Percentiles rank a stretch among this genome's conserved stretches.
Evolutionary conservation across 2,797 vertebrate genomes (phyloP).

Genomic region (Champsocephalus esox): DNA sequence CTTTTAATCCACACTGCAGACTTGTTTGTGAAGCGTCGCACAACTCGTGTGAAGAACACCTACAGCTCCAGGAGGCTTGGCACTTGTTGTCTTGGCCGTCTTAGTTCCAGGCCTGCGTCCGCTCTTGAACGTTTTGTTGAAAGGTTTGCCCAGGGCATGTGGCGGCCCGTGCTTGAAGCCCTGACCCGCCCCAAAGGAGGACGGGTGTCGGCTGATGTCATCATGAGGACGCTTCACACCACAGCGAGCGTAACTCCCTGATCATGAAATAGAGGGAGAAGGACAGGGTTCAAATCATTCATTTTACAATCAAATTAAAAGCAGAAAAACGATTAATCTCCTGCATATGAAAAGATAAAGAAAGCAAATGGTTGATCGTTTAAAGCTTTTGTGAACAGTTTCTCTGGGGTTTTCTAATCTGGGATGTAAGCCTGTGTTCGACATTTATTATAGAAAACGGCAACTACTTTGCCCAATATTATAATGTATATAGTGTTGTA

Average conservation of each 20-base stretch:
- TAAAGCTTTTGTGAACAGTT: background rate
- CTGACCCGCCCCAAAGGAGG: constrained; percentile 12
- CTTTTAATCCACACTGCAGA: too few species aligned
- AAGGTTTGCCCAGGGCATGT: constrained; percentile 25
- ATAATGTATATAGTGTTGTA: too few species aligned
- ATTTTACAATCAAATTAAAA: background rate
- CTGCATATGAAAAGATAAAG: background rate
- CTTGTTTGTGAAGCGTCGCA: background rate
- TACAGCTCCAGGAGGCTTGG: constrained; percentile 6
- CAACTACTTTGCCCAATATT: too few species aligned
- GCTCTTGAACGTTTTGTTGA: constrained; percentile 39
- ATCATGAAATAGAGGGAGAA: background rate
- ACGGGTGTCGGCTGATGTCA: constrained; percentile 7
- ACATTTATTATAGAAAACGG: too few species aligned
- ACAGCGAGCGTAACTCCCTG: constrained; percentile 41
- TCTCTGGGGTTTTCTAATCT: background rate
- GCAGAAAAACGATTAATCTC: background rate
- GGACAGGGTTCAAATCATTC: background rate
- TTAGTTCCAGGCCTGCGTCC: constrained; percentile 43
- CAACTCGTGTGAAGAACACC: background rate
- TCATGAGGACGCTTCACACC: constrained; percentile 52
- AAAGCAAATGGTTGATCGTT: background rate
- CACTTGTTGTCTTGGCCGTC: constrained; percentile 27
- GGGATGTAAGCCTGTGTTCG: background rate
- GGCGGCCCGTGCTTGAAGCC: constrained; percentile 33